Evolutionary conservation across 2,797 vertebrate species (phyloP).

Genomic region (Antennarius maculatus): DNA sequence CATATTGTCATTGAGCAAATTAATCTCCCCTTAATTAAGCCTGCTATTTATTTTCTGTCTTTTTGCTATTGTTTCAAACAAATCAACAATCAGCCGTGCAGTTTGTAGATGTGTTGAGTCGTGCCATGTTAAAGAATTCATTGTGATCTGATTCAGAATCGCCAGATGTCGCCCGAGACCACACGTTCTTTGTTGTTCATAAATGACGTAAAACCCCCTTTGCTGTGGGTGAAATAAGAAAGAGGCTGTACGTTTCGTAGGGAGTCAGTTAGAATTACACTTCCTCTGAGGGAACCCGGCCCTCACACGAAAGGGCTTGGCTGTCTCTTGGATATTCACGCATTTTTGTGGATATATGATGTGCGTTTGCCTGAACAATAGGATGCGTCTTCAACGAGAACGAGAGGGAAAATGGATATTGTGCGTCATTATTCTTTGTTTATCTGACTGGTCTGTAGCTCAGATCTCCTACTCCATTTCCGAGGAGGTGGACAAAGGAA

Average conservation of each 20-base stretch:
- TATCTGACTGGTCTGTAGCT: slow-evolving; percentile 50
- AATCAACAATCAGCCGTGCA: background rate
- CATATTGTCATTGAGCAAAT: no score
- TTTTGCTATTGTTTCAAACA: no score
- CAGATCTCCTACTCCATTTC: slow-evolving; percentile 79
- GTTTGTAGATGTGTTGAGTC: background rate
- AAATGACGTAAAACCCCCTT: slow-evolving; percentile 44
- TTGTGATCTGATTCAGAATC: background rate
- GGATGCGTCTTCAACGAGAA: slow-evolving; percentile 21
- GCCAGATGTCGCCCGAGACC: slow-evolving; percentile 74
- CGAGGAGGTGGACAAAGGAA: slow-evolving; percentile 81
- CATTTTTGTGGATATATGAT: background rate
- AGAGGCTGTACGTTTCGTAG: background rate
- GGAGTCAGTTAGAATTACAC: slow-evolving; percentile 10
- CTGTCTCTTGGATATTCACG: slow-evolving; percentile 1
- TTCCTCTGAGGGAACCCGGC: background rate
- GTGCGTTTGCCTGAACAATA: background rate
- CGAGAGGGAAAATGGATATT: slow-evolving; percentile 15
- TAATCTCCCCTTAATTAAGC: background rate
- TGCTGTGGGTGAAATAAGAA: background rate
- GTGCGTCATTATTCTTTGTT: slow-evolving; percentile 64
- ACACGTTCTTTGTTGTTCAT: background rate
- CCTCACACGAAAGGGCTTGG: background rate
- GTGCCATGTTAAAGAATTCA: background rate
- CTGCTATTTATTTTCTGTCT: background rate